phyloP scores from a whole-genome alignment of 2,888 invertebrate genomes.

The Pocota personata region DNA sequence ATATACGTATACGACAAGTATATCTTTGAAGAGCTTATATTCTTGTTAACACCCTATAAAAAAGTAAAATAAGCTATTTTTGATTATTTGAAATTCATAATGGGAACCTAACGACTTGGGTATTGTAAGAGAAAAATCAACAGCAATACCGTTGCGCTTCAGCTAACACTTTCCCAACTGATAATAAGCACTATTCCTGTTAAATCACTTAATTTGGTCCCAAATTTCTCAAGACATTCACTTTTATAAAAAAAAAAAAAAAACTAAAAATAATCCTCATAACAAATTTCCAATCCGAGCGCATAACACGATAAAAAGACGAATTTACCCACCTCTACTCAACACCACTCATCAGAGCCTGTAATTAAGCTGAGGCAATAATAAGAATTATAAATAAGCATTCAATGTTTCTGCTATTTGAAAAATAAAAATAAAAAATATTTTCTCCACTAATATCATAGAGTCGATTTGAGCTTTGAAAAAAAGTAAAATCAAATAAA shows the following conservation, averaged over 20 bases:
- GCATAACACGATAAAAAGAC: not conserved
- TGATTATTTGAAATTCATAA: not conserved
- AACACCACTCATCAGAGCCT: not conserved
- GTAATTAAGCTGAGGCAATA: constrained; percentile 29
- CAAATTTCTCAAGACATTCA: not conserved
- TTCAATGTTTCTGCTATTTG: constrained; percentile 21
- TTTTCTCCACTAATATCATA: constrained; percentile 19
- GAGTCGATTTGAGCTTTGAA: not conserved
- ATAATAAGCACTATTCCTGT: not conserved
- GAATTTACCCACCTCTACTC: not conserved
- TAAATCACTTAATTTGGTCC: not conserved
- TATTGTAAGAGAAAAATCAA: not conserved
- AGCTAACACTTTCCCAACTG: not conserved
- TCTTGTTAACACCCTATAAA: not conserved
- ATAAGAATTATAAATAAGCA: constrained; percentile 15
- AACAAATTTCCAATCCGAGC: constrained; percentile 10
- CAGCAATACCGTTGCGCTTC: not conserved
- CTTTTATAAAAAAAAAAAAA: not conserved
- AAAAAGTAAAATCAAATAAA: constrained; percentile 35
- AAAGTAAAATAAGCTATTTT: not conserved
- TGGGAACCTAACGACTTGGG: not conserved
- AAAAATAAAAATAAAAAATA: not conserved
- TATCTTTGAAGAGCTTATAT: too few species aligned
- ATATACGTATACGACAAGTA: too few species aligned
- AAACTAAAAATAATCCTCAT: not conserved